Evolutionary conservation across 2,888 invertebrate genomes (phyloP).

Genomic region (Gastrophysa polygoni): DNA sequence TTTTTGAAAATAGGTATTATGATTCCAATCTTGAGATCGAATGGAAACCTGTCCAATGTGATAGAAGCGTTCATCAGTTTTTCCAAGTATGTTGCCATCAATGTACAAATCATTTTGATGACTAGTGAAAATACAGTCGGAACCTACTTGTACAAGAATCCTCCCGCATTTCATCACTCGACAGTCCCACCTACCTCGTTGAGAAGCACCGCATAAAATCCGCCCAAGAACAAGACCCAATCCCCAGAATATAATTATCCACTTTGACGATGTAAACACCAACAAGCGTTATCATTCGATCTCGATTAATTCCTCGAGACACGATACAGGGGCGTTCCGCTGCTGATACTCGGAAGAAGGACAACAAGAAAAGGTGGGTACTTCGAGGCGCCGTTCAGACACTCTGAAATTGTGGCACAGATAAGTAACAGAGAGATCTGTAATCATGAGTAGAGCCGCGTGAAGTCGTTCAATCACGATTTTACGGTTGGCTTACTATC

Average conservation of each 20-base stretch:
- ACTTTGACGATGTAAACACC: slow-evolving; percentile 43
- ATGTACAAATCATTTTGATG: no score
- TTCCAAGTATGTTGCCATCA: no score
- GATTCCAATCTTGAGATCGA: no score
- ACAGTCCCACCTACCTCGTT: neutral
- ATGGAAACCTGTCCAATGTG: no score
- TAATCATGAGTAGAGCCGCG: neutral
- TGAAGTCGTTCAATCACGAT: neutral
- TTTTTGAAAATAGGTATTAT: no score
- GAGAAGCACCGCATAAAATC: slow-evolving; percentile 14
- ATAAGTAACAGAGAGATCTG: neutral
- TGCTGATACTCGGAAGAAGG: neutral
- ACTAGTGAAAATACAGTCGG: no score
- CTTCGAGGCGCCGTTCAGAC: slow-evolving; percentile 16
- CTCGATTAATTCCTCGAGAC: slow-evolving; percentile 41
- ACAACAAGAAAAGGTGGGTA: slow-evolving; percentile 10
- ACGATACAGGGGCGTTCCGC: slow-evolving; percentile 25
- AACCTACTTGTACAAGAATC: no score
- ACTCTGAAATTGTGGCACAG: neutral
- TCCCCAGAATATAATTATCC: slow-evolving; percentile 38
- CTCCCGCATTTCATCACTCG: neutral
- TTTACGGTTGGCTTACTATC: neutral
- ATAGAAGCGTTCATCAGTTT: no score
- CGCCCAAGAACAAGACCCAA: slow-evolving; percentile 9
- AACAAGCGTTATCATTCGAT: slow-evolving; percentile 38